Evolutionary conservation across 2,113 vertebrate genomes (phyloP).

Genomic region (Cygnus buccinator): DNA sequence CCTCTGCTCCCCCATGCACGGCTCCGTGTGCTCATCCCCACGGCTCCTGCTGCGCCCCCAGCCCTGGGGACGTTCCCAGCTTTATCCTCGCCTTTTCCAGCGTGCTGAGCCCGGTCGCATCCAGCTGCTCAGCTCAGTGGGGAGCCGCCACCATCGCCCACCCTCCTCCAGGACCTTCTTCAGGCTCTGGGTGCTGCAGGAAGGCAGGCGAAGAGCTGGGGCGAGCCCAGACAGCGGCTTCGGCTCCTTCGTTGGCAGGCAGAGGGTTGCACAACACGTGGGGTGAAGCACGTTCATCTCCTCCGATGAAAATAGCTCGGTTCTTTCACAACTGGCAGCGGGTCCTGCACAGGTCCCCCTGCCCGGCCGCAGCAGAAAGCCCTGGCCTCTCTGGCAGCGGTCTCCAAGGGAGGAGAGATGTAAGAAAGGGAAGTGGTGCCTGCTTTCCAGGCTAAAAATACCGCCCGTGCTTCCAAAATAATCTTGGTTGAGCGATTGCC

Average conservation of each 20-base stretch:
- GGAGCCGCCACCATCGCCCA: fast-evolving
- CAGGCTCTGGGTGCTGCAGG: not conserved
- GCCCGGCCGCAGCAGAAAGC: not conserved
- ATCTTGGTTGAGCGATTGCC: not conserved
- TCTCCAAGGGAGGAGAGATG: not conserved
- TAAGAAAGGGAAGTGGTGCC: slow-evolving; percentile 2
- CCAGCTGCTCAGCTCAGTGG: not conserved
- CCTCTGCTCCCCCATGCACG: fast-evolving
- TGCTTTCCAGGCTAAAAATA: slow-evolving; percentile 42
- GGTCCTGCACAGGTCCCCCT: not conserved
- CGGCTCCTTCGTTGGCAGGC: not conserved
- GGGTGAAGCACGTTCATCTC: not conserved
- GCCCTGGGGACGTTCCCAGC: not conserved
- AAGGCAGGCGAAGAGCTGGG: not conserved
- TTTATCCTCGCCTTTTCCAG: fast-evolving
- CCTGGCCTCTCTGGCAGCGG: not conserved
- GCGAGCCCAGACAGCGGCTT: not conserved
- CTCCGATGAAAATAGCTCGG: not conserved
- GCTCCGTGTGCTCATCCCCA: fast-evolving
- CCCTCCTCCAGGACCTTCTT: not conserved
- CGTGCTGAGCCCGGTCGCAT: not conserved
- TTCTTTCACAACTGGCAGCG: slow-evolving; percentile 14
- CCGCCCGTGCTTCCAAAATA: not conserved
- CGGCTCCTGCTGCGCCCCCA: not conserved
- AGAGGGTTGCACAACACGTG: not conserved